Base-by-base conservation (phyloP, 2,888 invertebrate genomes). In the Parapristionchus giblindavisi region DNA sequence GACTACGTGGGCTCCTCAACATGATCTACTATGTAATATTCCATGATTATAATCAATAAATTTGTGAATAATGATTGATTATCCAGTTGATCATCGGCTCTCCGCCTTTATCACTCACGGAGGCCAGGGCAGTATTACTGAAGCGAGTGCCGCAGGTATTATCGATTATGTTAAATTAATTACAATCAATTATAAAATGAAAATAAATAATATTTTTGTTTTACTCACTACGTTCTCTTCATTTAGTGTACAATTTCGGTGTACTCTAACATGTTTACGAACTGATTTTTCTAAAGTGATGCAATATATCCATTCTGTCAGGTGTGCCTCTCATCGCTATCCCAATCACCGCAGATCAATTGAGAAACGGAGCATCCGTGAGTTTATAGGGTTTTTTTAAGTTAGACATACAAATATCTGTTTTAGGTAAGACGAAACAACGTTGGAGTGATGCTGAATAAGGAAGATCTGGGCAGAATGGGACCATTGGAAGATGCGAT, bases 341-440 rank as follows among this genome's bases (percentile, higher is more conserved):
- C 52, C 89, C 89, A 3, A 83, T 89, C 34, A 88, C 88, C 77
- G 88, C 87, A 24, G 89, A 89, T 81, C 89, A 89, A 83, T 83
- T 86, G 60, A 86, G 89, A 65, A 88, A 89, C 71, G 83, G 87
- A 21, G 84, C 87, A 75, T 85, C 88, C 70, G 83, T 88, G 43
- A 82, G 6, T 34, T 27, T 11, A 29, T 21, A 3, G 6, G 21
- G 29, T 29, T 51, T 51, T 51, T 3, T 58, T 32, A 58, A n/a
- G 24, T 36, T 61, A 40, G 38, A 61, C 17, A 61, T 21, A 0
- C 34, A 36, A 8, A 36, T 1, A 61, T 43, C 29, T 14, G 58
- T 6, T 32, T 32, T n/a, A 68, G 68, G 52, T 68, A 11, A 38
- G 36, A 29, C 48, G 52, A 0, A 68, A 52, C 34, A 52, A 52